Evolutionary conservation across 2,797 vertebrate species (phyloP).

Genomic region (Lateolabrax maculatus): DNA sequence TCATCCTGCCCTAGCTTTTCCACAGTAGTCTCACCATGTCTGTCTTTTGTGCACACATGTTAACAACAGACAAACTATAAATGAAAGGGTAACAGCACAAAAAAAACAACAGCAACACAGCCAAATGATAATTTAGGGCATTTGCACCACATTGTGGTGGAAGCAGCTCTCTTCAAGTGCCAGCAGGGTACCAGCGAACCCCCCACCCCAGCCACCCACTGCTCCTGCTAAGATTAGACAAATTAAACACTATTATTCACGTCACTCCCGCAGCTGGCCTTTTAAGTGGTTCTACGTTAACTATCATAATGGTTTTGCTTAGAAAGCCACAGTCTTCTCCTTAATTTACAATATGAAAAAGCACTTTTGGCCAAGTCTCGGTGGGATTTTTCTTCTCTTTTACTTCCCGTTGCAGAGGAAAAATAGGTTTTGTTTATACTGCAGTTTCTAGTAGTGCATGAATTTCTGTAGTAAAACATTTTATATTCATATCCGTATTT

Average conservation of each 20-base stretch:
- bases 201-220: conserved; percentile 73
- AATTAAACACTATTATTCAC: conserved; percentile 87
- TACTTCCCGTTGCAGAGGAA: conserved; percentile 48
- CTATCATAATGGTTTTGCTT: conserved; percentile 86
- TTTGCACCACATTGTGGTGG: conserved; percentile 78
- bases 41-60: conserved; percentile 57
- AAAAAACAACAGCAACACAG: conserved; percentile 77
- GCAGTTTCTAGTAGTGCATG: conserved; percentile 10
- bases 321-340: conserved; percentile 85
- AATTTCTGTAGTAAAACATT: neutral
- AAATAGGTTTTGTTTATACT: conserved; percentile 43
- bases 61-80: conserved; percentile 77
- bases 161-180: conserved; percentile 76
- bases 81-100: conserved; percentile 66
- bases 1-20: conserved; percentile 51
- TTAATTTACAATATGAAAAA: conserved; percentile 83
- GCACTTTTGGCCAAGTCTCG: conserved; percentile 69
- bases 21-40: conserved; percentile 42
- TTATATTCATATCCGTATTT: neutral
- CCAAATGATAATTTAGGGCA: conserved; percentile 72
- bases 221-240: conserved; percentile 87
- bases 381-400: conserved; percentile 68
- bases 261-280: conserved; percentile 85
- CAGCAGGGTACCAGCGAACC: conserved; percentile 68
- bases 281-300: conserved; percentile 87